These are phyloP conservation scores for Danio choprae DNA, from an alignment of 2,797 vertebrate genomes.

Conservation along the genomic window DNA sequence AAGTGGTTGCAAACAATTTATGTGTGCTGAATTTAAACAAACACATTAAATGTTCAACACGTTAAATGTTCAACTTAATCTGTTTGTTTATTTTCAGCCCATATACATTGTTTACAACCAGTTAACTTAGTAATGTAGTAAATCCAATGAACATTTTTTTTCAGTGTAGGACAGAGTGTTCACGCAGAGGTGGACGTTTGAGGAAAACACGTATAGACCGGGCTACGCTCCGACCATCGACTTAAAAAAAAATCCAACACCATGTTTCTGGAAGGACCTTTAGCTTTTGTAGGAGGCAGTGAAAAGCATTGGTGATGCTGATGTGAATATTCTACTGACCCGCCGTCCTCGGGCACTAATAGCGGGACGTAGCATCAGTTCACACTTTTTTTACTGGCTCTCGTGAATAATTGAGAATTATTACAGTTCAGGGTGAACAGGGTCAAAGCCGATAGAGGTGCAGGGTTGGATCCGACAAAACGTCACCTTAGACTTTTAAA, in stretches of 20 bases:
- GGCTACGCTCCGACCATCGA: not conserved
- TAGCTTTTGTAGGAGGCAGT: constrained; percentile 3
- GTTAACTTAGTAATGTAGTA: too few relatives aligned
- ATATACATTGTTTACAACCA: too few relatives aligned
- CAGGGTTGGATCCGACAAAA: not conserved
- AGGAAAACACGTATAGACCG: not conserved
- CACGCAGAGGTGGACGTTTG: constrained; percentile 27
- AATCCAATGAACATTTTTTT: too few relatives aligned
- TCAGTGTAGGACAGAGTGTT: not conserved
- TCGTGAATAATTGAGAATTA: not conserved
- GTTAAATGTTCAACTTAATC: too few relatives aligned
- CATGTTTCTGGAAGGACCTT: constrained; percentile 18
- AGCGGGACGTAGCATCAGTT: not conserved
- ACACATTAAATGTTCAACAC: too few relatives aligned
- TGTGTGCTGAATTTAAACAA: too few relatives aligned
- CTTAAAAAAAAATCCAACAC: constrained; percentile 12
- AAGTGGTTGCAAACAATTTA: too few relatives aligned
- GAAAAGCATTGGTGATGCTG: constrained; percentile 14
- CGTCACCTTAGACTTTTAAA: not conserved
- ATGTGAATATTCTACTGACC: constrained; percentile 30
- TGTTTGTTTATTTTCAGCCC: too few relatives aligned
- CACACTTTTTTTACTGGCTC: constrained; percentile 8
- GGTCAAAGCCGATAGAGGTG: not conserved
- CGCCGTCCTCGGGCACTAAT: constrained; percentile 19
- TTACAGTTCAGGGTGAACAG: constrained; percentile 16